These are phyloP conservation scores for Rhagium mordax DNA, from an alignment of 2,888 invertebrate species.

Conservation along the genomic window DNA sequence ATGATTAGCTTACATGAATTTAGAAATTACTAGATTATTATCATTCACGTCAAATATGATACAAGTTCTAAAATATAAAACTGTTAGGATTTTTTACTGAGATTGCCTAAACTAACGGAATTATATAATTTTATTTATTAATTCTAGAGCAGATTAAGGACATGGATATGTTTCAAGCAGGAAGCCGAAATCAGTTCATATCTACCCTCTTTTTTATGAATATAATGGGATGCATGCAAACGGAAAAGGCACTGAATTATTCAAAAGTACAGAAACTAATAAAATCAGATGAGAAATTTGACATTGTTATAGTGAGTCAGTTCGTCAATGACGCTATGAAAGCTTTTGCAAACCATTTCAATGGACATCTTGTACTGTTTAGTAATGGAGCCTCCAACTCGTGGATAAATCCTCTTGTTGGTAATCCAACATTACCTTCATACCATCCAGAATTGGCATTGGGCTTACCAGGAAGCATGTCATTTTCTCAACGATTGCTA, in stretches of 20 bases:
- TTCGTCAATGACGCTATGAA: slow-evolving; percentile 71
- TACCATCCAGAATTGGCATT: slow-evolving; percentile 71
- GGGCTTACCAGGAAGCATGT: slow-evolving; percentile 69
- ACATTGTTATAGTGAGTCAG: slow-evolving; percentile 69
- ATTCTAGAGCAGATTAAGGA: not conserved
- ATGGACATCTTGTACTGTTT: slow-evolving; percentile 65
- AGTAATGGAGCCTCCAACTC: slow-evolving; percentile 69
- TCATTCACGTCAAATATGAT: too few species aligned
- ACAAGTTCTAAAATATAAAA: too few species aligned
- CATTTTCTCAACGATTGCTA: slow-evolving; percentile 72
- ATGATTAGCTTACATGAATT: too few species aligned
- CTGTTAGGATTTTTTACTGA: too few species aligned
- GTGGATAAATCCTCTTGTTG: slow-evolving; percentile 59
- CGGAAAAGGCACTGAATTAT: slow-evolving; percentile 53
- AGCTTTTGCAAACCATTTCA: slow-evolving; percentile 65
- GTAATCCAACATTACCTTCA: slow-evolving; percentile 69
- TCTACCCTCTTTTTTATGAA: not conserved
- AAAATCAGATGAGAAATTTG: slow-evolving; percentile 65
- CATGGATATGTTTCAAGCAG: not conserved
- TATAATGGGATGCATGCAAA: slow-evolving; percentile 1
- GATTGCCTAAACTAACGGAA: too few species aligned
- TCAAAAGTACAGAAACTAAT: slow-evolving; percentile 58
- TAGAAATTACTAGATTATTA: too few species aligned
- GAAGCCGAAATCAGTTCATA: not conserved
- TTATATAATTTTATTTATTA: not conserved